A percentile compares a stretch with the other conserved stretches of the same genome.
Evolutionary conservation across 2,888 invertebrate species (phyloP).

Genomic region (Steinernema scapterisci): DNA sequence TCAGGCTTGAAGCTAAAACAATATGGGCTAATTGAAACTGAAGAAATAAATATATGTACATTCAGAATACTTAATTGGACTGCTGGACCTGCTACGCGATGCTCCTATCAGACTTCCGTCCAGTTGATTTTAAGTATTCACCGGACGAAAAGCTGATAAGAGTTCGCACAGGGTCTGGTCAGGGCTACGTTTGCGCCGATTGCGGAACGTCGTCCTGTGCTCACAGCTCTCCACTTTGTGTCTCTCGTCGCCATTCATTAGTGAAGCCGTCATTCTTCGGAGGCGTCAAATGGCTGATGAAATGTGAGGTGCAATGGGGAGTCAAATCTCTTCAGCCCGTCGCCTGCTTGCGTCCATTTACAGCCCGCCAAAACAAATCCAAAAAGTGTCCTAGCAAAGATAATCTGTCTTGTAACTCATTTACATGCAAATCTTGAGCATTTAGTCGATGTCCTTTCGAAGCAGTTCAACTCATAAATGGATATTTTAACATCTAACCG

Average conservation of each 20-base stretch:
- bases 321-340: not conserved
- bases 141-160: constrained; percentile 46
- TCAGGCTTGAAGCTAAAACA: too few species aligned
- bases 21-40: too few species aligned
- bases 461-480: not conserved
- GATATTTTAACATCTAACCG: not conserved
- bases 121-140: constrained; percentile 35
- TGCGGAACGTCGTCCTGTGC: not conserved
- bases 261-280: constrained; percentile 8
- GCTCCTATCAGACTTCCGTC: constrained; percentile 48
- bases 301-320: constrained; percentile 18
- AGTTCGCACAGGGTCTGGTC: constrained; percentile 33
- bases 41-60: too few species aligned
- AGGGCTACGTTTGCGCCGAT: not conserved
- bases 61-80: too few species aligned
- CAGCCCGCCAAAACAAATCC: not conserved
- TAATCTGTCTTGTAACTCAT: not conserved
- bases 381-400: not conserved
- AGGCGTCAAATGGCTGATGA: constrained; percentile 31
- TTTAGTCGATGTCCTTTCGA: too few species aligned
- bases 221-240: not conserved
- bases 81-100: not conserved
- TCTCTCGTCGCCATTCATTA: constrained; percentile 7
- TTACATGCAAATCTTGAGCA: too few species aligned
- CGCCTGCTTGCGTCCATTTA: not conserved